Evolutionary conservation across 1,140 invertebrate genomes (phyloP), one percentile per base, ranked within the genome.

Genomic region (Paraescarpia echinospica): DNA sequence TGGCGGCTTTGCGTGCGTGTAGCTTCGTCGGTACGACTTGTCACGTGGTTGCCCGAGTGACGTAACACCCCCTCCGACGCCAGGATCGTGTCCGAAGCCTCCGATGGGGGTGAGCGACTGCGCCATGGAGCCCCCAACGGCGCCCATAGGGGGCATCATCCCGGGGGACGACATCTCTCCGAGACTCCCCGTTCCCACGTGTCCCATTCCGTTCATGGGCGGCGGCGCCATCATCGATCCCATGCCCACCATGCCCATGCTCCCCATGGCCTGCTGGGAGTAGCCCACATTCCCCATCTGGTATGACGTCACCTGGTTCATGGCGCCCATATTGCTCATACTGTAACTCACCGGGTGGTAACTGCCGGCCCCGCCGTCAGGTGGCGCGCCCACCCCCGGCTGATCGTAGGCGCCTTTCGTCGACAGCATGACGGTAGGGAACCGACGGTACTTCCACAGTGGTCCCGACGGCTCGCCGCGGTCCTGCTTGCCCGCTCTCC

Each of bases 1-100:
- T 0, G 99, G 96, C 1, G 99, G 99, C 96, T 99, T 99, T 14
- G 99, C 91, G 89, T 93, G 92, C 89, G 89, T 90, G 41, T 93
- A 93, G n/a, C 34, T 34, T 33, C 93, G 48, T 41, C 93, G 48
- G 89, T 91, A 91, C 8, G 34, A 14, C 91, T 91, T 91, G 34
- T 35, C 35, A 33, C 91, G 91, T 33, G 91, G 34, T 91, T 48
- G 91, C 0, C 33, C 34, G 59, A 77, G 59, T 77, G 59, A 77
- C 59, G 59, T 77, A 34, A 91, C 34, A 59, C 35, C 12, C 18
- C 91, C 91, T 48, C 35, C 34, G 34, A 33, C 91, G 5, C 35
- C 34, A 31, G 59, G 27, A 5, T 41, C 48, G 91, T 48, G 34
- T 18, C 91, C 91, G 34, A 35, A 41, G 1, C 33, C 33, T 14